Conservation (phyloP, 2,888 invertebrate genomes). For the Phorcus lineatus region DNA sequence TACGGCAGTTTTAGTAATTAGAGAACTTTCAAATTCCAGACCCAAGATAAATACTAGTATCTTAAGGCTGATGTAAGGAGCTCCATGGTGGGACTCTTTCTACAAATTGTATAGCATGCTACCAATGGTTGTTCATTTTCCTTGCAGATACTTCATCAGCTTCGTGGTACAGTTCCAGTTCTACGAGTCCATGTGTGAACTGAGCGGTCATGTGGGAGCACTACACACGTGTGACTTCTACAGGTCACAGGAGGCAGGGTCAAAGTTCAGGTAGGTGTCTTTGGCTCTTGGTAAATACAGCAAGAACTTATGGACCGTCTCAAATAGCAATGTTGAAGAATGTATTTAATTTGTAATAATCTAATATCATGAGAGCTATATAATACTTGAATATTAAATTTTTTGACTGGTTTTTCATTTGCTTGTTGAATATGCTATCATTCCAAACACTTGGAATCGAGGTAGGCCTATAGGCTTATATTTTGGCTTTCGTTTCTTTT, state of each 20-base stretch:
- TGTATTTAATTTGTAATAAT: not conserved
- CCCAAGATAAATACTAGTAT: too few species aligned
- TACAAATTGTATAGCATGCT: too few species aligned
- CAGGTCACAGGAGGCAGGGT: slow-evolving; percentile 88
- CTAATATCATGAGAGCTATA: not conserved
- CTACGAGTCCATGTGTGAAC: slow-evolving; percentile 87
- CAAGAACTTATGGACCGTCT: slow-evolving; percentile 72
- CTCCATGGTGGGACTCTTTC: too few species aligned
- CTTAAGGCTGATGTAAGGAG: too few species aligned
- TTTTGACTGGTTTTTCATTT: too few species aligned
- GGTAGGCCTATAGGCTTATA: too few species aligned
- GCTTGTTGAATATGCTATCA: too few species aligned
- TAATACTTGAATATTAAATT: too few species aligned
- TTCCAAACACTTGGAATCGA: too few species aligned
- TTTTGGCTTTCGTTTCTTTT: too few species aligned
- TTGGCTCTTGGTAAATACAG: slow-evolving; percentile 30
- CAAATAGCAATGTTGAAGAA: not conserved
- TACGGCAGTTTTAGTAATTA: too few species aligned
- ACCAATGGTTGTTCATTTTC: not conserved
- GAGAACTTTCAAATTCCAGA: too few species aligned
- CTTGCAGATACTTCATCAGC: slow-evolving; percentile 81
- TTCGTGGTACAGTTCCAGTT: slow-evolving; percentile 95
- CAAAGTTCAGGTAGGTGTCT: slow-evolving; percentile 89
- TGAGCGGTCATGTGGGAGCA: slow-evolving; percentile 85
- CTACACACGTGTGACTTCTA: slow-evolving; percentile 95